phyloP scores from a whole-genome alignment of 2,113 vertebrate species.

The Heterotilapia buettikoferi region DNA sequence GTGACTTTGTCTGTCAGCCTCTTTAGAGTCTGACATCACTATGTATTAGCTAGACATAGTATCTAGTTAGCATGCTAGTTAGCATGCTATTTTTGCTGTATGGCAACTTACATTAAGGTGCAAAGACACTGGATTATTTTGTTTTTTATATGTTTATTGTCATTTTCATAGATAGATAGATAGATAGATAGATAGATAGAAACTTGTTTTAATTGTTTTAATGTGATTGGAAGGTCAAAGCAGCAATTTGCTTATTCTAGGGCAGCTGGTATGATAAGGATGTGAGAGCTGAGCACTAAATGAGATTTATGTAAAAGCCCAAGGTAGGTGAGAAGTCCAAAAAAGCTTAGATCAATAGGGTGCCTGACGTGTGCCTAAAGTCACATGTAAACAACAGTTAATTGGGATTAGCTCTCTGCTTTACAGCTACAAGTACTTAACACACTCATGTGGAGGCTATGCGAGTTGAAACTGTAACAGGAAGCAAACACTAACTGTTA shows the following conservation, averaged over 20 bases:
- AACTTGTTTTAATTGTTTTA: not conserved
- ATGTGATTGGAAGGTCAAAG: not conserved
- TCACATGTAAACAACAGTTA: conserved; percentile 17
- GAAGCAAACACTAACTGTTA: conserved; percentile 12
- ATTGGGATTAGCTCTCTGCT: conserved; percentile 37
- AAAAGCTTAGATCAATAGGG: conserved; percentile 29
- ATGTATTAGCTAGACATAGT: not conserved
- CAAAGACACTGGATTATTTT: not conserved
- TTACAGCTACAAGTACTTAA: conserved; percentile 21
- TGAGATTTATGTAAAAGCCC: conserved; percentile 39
- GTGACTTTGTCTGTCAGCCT: not conserved
- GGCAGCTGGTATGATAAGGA: not conserved
- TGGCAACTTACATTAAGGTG: not conserved
- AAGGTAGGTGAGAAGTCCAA: conserved; percentile 24
- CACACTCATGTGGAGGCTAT: conserved; percentile 4
- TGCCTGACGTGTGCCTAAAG: not conserved
- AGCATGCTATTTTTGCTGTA: not conserved
- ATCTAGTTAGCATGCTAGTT: not conserved
- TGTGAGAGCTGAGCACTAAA: conserved; percentile 46
- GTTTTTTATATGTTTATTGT: not conserved
- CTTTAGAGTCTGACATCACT: not conserved
- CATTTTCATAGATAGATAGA: not conserved
- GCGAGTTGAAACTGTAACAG: conserved; percentile 18
- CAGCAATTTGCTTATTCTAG: not conserved
- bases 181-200: conserved; percentile 1